Percentiles rank a stretch among this genome's conserved stretches.
phyloP scores from a whole-genome alignment of 2,797 vertebrate species.

The Lepidocolaptes lacrymiger region DNA sequence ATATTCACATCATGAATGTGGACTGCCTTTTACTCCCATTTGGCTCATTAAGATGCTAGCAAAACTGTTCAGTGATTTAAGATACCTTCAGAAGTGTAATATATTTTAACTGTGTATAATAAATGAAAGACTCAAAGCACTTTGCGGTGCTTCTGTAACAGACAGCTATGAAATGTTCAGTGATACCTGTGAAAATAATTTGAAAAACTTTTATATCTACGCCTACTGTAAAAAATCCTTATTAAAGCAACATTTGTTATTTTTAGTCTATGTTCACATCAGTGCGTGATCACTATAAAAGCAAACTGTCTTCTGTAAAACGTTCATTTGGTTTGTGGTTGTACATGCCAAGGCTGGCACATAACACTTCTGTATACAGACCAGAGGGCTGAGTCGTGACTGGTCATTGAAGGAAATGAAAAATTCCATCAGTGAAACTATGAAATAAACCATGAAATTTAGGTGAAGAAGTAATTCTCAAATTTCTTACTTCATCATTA shows the following conservation, averaged over 20 bases:
- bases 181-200: slow-evolving; percentile 72
- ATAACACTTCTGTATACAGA: slow-evolving; percentile 13
- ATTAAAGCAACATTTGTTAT: slow-evolving; percentile 74
- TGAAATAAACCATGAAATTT: slow-evolving; percentile 56
- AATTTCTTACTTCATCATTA: slow-evolving; percentile 17
- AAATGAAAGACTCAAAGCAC: slow-evolving; percentile 75
- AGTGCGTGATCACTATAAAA: slow-evolving; percentile 65
- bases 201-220: slow-evolving; percentile 76
- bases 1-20: slow-evolving; percentile 77
- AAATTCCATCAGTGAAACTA: slow-evolving; percentile 19
- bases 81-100: slow-evolving; percentile 76
- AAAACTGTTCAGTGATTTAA: slow-evolving; percentile 72
- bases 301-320: slow-evolving; percentile 52
- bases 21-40: slow-evolving; percentile 77
- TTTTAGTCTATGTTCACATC: slow-evolving; percentile 73
- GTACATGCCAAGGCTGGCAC: slow-evolving; percentile 17
- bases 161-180: slow-evolving; percentile 74
- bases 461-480: slow-evolving; percentile 45
- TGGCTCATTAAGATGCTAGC: slow-evolving; percentile 71
- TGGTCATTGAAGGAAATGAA: not conserved
- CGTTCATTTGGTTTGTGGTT: not conserved
- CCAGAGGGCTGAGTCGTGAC: not conserved
- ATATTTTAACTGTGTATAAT: slow-evolving; percentile 80
- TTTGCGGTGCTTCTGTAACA: slow-evolving; percentile 64
- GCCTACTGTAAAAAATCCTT: slow-evolving; percentile 71